Base-by-base conservation (phyloP, 2,113 vertebrate species). In the Sinocyclocheilus rhinocerous region DNA sequence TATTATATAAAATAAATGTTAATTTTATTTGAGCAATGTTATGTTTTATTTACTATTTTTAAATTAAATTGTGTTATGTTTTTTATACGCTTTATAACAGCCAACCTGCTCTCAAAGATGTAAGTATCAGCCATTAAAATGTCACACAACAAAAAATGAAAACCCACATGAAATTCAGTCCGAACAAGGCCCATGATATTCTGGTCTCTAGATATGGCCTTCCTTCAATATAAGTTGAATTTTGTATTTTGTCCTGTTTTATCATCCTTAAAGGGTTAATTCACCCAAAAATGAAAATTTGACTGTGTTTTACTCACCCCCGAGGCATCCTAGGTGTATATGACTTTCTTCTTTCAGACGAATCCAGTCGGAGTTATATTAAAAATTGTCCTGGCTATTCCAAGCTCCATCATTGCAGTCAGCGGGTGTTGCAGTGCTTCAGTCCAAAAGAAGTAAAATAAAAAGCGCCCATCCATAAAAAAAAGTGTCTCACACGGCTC, bases 191-290 rank as follows among this genome's bases (percentile, higher is more conserved):
- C 39, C 12, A 7, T 24, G n/a, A 76, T 76, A 15, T 76, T 26
- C 6, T 50, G 39, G 42, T n/a, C 13, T 76, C 13, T 48, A 76
- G 42, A 76, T 76, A 50, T 50, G 73, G 42, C 42, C 12, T 50
- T 76, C 13, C 42, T 76, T 50, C 42, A 76, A 76, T 50, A 76
- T 0, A 76, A 48, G 10, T 76, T 76, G 12, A n/a, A 24, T 26
- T 75, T 75, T 24, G 72, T 48, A 24, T 48, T 76, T 76, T 26
- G 39, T 76, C 42, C 73, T 8, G 20, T 75, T 75, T 75, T 48
- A 75, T 75, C 39, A 75, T 75, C 22, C 24, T 24, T 73, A 33
- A 33, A 33, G 29, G 29, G 29, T 33, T 33, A 33, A 2, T 33
- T 33, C 29, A 33, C 29, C 29, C 29, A 33, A 33, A 33, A 33